Conservation (phyloP, 2,888 invertebrate species). For the Zeuzera pyrina region DNA sequence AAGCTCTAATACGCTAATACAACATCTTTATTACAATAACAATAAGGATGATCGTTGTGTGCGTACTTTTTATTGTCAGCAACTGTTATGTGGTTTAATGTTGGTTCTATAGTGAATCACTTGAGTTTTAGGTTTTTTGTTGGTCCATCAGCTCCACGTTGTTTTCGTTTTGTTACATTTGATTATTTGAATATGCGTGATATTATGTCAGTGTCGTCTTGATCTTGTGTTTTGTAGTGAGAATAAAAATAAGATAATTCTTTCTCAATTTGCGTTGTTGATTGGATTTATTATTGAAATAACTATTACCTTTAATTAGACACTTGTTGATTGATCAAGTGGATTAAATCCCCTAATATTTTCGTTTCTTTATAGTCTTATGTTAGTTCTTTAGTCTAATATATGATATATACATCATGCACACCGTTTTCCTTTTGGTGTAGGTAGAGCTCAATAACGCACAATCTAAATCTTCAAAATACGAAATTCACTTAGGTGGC, state of each 20-base stretch:
- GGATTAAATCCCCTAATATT: too few relatives aligned
- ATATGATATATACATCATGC: too few relatives aligned
- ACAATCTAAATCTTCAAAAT: too few relatives aligned
- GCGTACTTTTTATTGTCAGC: constrained; percentile 1
- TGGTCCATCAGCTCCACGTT: constrained; percentile 19
- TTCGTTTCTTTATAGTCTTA: too few relatives aligned
- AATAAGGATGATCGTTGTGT: constrained; percentile 21
- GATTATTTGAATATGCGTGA: constrained; percentile 44
- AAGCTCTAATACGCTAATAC: constrained; percentile 10
- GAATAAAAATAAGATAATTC: constrained; percentile 46
- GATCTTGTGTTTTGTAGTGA: constrained; percentile 33
- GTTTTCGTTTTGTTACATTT: constrained; percentile 39
- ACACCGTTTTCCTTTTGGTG: too few relatives aligned
- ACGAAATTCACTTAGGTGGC: too few relatives aligned
- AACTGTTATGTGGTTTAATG: constrained; percentile 18
- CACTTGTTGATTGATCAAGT: too few relatives aligned
- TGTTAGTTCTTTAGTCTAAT: too few relatives aligned
- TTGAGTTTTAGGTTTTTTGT: constrained; percentile 29
- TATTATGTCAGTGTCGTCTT: constrained; percentile 55
- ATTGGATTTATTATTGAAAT: constrained; percentile 30
- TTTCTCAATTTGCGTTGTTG: constrained; percentile 30
- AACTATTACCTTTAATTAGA: constrained; percentile 2
- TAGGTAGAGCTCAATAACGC: too few relatives aligned
- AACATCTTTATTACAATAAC: constrained; percentile 20
- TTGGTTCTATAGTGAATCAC: constrained; percentile 53